phyloP scores from a whole-genome alignment of 2,113 vertebrate species.

The Choloepus hoffmanni region DNA sequence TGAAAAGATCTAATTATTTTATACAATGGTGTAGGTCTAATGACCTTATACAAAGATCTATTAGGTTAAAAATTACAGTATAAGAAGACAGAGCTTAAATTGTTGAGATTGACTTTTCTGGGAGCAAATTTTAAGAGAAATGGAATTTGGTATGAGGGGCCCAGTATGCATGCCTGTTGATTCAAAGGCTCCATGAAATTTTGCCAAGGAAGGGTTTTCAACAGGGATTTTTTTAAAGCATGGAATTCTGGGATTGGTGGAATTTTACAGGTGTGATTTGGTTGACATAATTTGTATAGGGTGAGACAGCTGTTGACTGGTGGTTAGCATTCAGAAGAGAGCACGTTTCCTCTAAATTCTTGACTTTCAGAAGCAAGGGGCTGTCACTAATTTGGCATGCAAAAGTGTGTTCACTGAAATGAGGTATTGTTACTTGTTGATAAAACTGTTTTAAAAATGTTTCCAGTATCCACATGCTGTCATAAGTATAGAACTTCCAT shows the following conservation, averaged over 20 bases:
- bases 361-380: constrained; percentile 33
- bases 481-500: background rate
- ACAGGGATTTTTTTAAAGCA: background rate
- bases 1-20: background rate
- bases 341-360: constrained; percentile 1
- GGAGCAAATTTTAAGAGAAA: background rate
- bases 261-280: background rate
- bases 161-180: background rate
- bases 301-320: background rate
- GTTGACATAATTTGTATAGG: background rate
- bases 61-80: background rate
- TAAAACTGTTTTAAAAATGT: constrained; percentile 32
- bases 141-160: background rate
- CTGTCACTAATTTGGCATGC: background rate
- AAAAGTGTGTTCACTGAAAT: constrained; percentile 28
- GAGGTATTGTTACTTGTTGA: constrained; percentile 51
- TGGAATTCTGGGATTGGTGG: background rate
- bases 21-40: background rate
- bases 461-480: background rate
- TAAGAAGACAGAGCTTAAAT: background rate
- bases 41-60: background rate
- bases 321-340: background rate
- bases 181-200: background rate
- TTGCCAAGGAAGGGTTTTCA: background rate
- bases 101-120: background rate